Evolutionary conservation across 2,113 vertebrate species (phyloP).

Genomic region (Gymnocephalus cernua): DNA sequence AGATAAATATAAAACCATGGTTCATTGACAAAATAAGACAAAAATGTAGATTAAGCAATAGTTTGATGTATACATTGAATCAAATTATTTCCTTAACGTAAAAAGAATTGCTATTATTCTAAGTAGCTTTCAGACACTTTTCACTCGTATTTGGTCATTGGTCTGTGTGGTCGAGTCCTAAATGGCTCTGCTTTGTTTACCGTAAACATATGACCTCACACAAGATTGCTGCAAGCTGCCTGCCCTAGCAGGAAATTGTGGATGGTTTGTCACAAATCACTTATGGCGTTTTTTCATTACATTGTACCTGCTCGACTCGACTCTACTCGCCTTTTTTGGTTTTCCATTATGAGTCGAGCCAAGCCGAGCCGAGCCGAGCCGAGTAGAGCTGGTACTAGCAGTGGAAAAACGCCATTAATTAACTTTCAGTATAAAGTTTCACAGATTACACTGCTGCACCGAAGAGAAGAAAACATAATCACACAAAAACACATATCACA

Average conservation of each 20-base stretch:
- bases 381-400: no score
- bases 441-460: neutral
- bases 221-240: neutral
- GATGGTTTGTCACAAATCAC: neutral
- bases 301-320: no score
- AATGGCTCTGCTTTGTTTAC: neutral
- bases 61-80: neutral
- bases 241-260: neutral
- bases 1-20: neutral
- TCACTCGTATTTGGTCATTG: neutral
- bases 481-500: slow-evolving; percentile 44
- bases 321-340: no score
- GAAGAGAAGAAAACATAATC: neutral
- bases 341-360: no score
- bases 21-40: neutral
- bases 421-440: neutral
- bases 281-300: no score
- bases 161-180: neutral
- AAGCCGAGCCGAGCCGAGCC: no score
- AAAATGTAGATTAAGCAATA: no score
- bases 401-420: no score
- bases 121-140: neutral
- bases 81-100: neutral
- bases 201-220: slow-evolving; percentile 9
- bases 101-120: neutral